A percentile compares a stretch with the other conserved stretches of the same genome.
Conservation (phyloP, 92 coral and sea anemone species). For the Galaxea fascicularis region DNA sequence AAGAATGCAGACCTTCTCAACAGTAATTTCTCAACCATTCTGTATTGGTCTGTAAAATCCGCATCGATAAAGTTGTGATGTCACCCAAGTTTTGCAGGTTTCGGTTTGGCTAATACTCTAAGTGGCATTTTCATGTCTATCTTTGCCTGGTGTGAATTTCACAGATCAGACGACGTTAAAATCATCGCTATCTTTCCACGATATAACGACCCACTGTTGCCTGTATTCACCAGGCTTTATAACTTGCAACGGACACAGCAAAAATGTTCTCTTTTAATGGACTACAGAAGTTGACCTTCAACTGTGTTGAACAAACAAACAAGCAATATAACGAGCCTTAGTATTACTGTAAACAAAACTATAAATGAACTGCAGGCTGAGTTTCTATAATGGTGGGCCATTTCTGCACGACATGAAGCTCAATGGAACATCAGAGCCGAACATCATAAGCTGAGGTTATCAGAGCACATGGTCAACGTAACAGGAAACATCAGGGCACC, state of each 20-base stretch:
- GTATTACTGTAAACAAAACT: neutral
- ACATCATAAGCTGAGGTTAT: conserved; percentile 30
- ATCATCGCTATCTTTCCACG: neutral
- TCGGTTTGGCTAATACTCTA: too few relatives aligned
- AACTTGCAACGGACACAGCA: conserved; percentile 51
- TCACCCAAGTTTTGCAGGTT: too few relatives aligned
- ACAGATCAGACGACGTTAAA: neutral
- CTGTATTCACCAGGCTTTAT: neutral
- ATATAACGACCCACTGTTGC: neutral
- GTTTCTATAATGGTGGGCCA: conserved; percentile 15
- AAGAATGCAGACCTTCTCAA: too few relatives aligned
- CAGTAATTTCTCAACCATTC: too few relatives aligned
- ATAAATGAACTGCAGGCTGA: neutral
- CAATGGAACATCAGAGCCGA: conserved; percentile 33
- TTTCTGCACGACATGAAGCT: conserved; percentile 29
- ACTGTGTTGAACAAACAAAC: conserved; percentile 17
- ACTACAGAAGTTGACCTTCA: neutral
- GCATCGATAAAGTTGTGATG: too few relatives aligned
- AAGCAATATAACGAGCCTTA: conserved; percentile 1
- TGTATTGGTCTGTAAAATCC: too few relatives aligned
- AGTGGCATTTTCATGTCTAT: neutral
- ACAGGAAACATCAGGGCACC: conserved; percentile 19
- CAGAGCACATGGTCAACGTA: conserved; percentile 33
- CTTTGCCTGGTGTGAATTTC: neutral
- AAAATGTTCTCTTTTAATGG: conserved; percentile 41